Evolutionary conservation across 1,140 invertebrate genomes (phyloP).

Genomic region (Solenopsis invicta): DNA sequence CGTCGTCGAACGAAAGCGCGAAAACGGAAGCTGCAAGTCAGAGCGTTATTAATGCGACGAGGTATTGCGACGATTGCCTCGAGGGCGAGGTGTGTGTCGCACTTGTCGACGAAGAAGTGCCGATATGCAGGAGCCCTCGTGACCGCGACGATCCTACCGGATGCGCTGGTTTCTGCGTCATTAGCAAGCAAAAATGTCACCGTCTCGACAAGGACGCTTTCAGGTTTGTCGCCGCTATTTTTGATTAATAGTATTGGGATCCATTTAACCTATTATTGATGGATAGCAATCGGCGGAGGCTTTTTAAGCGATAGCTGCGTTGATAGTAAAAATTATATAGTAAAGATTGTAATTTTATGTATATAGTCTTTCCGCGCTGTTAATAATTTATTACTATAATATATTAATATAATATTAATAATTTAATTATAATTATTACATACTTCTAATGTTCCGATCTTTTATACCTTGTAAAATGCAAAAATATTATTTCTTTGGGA

Average conservation of each 20-base stretch:
- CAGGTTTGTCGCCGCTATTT: constrained; percentile 80
- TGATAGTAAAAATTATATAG: background rate
- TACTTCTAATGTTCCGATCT: background rate
- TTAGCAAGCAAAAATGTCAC: constrained; percentile 91
- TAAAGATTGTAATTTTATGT: background rate
- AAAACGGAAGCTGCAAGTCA: constrained; percentile 58
- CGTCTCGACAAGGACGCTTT: constrained; percentile 88
- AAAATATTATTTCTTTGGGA: background rate
- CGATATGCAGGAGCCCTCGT: constrained; percentile 88
- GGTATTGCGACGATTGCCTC: constrained; percentile 85
- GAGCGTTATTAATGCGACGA: constrained; percentile 74
- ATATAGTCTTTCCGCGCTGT: background rate
- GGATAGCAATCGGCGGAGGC: background rate
- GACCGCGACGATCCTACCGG: constrained; percentile 91
- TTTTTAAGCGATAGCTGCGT: background rate
- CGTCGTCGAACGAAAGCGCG: constrained; percentile 24
- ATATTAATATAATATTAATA: background rate
- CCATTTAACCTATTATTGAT: constrained; percentile 6
- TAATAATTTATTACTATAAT: background rate
- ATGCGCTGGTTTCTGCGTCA: constrained; percentile 91
- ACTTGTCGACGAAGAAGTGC: constrained; percentile 88
- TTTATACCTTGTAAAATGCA: background rate
- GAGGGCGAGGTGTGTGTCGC: constrained; percentile 90
- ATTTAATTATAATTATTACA: background rate
- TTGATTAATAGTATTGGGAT: background rate